Conservation (phyloP, 2,888 invertebrate species). For the Dicroscelio sp. region DNA sequence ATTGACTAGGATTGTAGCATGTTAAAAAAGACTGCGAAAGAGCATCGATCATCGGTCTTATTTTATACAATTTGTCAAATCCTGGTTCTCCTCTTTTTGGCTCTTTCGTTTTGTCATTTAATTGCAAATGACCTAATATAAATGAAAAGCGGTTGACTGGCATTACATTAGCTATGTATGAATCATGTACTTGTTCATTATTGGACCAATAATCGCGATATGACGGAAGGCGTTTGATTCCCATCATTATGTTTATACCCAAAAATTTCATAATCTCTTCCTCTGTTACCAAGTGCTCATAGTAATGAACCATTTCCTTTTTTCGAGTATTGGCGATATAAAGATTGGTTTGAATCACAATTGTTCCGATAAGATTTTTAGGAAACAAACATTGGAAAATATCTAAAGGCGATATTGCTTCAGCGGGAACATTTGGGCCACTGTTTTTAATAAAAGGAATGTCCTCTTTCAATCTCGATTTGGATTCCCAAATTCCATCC, state of each 20-base stretch:
- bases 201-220: constrained; percentile 73
- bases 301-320: constrained; percentile 32
- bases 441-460: too few relatives aligned
- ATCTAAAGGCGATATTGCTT: too few relatives aligned
- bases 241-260: constrained; percentile 57
- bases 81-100: not conserved
- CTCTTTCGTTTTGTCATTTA: constrained; percentile 25
- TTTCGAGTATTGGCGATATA: too few relatives aligned
- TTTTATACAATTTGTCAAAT: constrained; percentile 58
- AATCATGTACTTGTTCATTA: constrained; percentile 70
- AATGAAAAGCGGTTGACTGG: not conserved
- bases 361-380: too few relatives aligned
- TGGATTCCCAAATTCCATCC: not conserved
- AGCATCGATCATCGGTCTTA: constrained; percentile 33
- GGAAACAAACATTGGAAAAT: too few relatives aligned
- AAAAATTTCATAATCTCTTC: constrained; percentile 27
- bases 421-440: too few relatives aligned
- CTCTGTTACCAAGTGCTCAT: constrained; percentile 9
- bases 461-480: too few relatives aligned
- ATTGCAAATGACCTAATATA: not conserved
- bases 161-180: constrained; percentile 34
- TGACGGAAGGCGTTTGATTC: constrained; percentile 53
- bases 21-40: constrained; percentile 8
- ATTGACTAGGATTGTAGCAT: constrained; percentile 30
- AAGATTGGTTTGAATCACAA: too few relatives aligned